Evolutionary conservation across 2,888 invertebrate genomes (phyloP).

Genomic region (Helleia helle): DNA sequence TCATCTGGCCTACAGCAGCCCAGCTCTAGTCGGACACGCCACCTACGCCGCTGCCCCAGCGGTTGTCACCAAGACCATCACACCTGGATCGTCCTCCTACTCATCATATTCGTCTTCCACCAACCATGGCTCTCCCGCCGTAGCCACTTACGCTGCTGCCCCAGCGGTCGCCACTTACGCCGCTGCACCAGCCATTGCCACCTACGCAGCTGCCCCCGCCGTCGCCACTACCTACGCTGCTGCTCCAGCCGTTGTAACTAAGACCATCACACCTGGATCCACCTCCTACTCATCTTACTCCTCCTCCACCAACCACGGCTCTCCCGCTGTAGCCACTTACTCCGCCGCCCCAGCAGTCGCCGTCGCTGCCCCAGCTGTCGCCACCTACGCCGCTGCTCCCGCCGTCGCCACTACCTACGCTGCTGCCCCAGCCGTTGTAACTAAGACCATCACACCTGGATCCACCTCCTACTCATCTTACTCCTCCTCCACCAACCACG

Average conservation of each 20-base stretch:
- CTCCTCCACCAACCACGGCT: slow-evolving; percentile 30
- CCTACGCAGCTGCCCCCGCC: slow-evolving; percentile 26
- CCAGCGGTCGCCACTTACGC: slow-evolving; percentile 20
- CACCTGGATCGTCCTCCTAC: slow-evolving; percentile 20
- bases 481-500: slow-evolving; percentile 31
- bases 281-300: slow-evolving; percentile 29
- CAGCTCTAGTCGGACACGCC: slow-evolving; percentile 20
- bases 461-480: slow-evolving; percentile 31
- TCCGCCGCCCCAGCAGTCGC: slow-evolving; percentile 11
- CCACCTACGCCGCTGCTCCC: slow-evolving; percentile 14
- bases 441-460: slow-evolving; percentile 49
- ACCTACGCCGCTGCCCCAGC: slow-evolving; percentile 24
- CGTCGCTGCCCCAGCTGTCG: slow-evolving; percentile 10
- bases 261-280: slow-evolving; percentile 48
- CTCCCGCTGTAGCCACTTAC: too few species aligned
- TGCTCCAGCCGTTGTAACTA: slow-evolving; percentile 28
- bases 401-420: slow-evolving; percentile 16
- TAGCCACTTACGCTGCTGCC: slow-evolving; percentile 29
- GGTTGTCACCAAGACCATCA: slow-evolving; percentile 2
- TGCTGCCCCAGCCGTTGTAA: slow-evolving; percentile 34
- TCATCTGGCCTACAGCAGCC: slow-evolving; percentile 13
- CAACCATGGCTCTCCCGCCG: slow-evolving; percentile 23
- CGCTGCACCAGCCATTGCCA: too few species aligned
- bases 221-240: slow-evolving; percentile 47
- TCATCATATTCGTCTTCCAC: slow-evolving; percentile 24